Conservation (phyloP, 2,888 invertebrate genomes). For the Cosmia trapezina region DNA sequence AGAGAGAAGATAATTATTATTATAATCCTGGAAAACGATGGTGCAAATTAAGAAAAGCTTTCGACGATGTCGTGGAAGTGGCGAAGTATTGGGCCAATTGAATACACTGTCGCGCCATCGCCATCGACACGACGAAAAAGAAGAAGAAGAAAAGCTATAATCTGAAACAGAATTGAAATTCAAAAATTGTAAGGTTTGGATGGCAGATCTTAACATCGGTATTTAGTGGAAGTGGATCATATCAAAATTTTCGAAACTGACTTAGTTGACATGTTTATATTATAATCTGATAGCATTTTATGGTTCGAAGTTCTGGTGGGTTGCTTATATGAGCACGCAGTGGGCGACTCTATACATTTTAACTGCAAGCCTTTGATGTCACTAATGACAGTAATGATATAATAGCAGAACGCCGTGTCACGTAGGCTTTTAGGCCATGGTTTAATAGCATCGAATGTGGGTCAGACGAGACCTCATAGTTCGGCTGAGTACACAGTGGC, state of each 20-base stretch:
- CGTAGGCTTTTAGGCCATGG: conserved; percentile 78
- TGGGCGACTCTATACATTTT: conserved; percentile 62
- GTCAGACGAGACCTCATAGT: conserved; percentile 70
- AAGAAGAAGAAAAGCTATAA: not conserved
- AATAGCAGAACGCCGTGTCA: conserved; percentile 73
- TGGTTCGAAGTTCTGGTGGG: conserved; percentile 43
- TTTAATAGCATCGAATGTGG: conserved; percentile 73
- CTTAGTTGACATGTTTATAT: conserved; percentile 3
- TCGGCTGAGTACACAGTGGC: conserved; percentile 47
- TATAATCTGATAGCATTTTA: conserved; percentile 54
- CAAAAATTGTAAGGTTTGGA: not conserved
- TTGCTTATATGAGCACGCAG: conserved; percentile 51
- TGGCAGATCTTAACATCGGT: not conserved
- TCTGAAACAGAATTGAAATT: conserved; percentile 15
- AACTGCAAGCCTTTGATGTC: conserved; percentile 61
- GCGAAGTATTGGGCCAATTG: too few relatives aligned
- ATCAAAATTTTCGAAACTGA: conserved; percentile 6
- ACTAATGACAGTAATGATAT: conserved; percentile 64
- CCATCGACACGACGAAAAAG: too few relatives aligned
- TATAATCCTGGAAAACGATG: not conserved
- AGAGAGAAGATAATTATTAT: not conserved
- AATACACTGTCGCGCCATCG: too few relatives aligned
- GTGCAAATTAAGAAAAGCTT: not conserved
- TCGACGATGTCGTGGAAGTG: too few relatives aligned
- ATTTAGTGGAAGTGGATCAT: conserved; percentile 7